Base-by-base conservation (phyloP, 2,888 invertebrate species). In the Dasysyrphus albostriatus region DNA sequence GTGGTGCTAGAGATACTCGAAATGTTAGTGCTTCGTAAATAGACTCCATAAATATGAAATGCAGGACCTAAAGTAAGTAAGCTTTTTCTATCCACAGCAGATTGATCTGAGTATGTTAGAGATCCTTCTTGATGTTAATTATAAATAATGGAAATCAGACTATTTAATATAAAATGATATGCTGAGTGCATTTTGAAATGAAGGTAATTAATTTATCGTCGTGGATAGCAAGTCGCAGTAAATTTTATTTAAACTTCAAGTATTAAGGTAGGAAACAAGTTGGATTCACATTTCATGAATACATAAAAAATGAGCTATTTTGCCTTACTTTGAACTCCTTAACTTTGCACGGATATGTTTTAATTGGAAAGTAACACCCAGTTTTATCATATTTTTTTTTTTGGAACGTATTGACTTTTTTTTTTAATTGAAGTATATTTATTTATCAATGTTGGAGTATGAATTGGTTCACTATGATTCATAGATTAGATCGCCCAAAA, bases 21-120 rank as follows among this genome's bases (percentile, higher is more conserved):
- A 63, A 76, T 76, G 39, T 29, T 44, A 69, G 75, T 70, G 69
- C 39, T 63, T 69, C 54, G 75, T 76, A 75, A 70, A 81, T 39
- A 81, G 69, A 69, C 54, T 56, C 10, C 54, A 75, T 75, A 56
- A 74, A 75, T 63, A 63, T 63, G 44, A 75, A 70, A 42, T 47
- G 10, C n/a, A 49, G 8, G 12, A 56, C 42, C 32, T 32, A 56
- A 39, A 16, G n/a, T 63, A 16, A 34, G 51, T 19, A 56, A 63
- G n/a, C 56, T 63, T 24, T 39, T 39, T 56, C 19, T n/a, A 70
- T 70, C 12, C 44, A 5, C 34, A 34, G 16, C 3, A 42, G 14
- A 61, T 63, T 61, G 69, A 54, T 16, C 49, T 42, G 49, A 59
- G 69, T 29, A 29, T 49, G 16, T 44, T 29, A n/a, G 32, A 70